Evolutionary conservation across 2,113 vertebrate genomes (phyloP).

Genomic region (Epinephelus fuscoguttatus): DNA sequence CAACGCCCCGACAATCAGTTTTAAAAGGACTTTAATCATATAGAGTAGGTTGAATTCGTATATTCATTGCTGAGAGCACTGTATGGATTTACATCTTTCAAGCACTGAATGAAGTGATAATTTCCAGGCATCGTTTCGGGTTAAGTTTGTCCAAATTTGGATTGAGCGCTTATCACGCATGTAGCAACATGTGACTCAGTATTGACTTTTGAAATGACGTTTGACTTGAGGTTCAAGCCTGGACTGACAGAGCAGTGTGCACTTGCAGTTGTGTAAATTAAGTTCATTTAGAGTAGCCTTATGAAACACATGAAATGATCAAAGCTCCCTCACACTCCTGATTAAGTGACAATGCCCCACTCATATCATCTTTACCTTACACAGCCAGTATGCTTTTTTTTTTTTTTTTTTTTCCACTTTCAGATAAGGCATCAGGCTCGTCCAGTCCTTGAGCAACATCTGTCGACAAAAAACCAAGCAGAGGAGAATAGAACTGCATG

Average conservation of each 20-base stretch:
- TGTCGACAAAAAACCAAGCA: conserved; percentile 31
- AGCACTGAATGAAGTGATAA: conserved; percentile 5
- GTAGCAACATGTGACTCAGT: conserved; percentile 23
- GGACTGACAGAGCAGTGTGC: neutral
- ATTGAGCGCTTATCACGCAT: neutral
- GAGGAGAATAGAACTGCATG: conserved; percentile 33
- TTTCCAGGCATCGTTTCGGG: neutral
- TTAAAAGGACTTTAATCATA: conserved; percentile 3
- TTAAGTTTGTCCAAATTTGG: neutral
- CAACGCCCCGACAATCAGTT: neutral
- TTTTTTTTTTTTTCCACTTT: neutral
- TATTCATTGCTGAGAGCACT: neutral
- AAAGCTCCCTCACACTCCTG: conserved; percentile 5
- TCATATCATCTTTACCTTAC: neutral
- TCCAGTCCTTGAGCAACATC: conserved; percentile 63
- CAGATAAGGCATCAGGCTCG: conserved; percentile 41
- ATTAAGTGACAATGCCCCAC: conserved; percentile 32
- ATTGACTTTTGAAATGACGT: conserved; percentile 37
- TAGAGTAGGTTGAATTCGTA: too few species aligned
- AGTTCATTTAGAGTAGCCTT: neutral
- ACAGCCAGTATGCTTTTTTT: neutral
- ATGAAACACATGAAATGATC: conserved; percentile 34
- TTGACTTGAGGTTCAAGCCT: conserved; percentile 1
- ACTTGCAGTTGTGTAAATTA: neutral
- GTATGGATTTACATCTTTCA: neutral